phyloP scores from a whole-genome alignment of 2,888 invertebrate genomes.

The Lampropteryx suffumata region DNA sequence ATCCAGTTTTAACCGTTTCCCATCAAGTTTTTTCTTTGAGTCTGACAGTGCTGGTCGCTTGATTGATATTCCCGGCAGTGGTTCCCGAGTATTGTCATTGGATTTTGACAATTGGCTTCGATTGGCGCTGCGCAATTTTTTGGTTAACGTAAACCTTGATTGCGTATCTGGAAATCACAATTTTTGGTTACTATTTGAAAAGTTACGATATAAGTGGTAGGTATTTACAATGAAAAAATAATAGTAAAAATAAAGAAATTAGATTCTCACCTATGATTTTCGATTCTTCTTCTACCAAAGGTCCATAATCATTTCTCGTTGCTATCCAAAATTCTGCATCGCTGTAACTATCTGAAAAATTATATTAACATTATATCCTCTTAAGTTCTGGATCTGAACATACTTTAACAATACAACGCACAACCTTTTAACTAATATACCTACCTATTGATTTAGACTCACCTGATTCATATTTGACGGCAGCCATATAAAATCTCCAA shows the following conservation, averaged over 20 bases:
- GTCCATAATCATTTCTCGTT: constrained; percentile 4
- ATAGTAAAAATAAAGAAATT: neutral
- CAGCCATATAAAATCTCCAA: constrained; percentile 3
- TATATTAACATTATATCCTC: neutral
- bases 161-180: neutral
- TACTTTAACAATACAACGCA: neutral
- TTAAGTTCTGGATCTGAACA: neutral
- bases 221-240: neutral
- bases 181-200: neutral
- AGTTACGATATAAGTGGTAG: neutral
- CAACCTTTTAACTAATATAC: neutral
- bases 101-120: neutral
- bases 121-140: neutral
- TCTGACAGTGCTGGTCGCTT: constrained; percentile 3
- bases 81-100: neutral
- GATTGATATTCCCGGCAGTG: neutral
- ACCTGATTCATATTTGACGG: constrained; percentile 1
- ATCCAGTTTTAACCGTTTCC: neutral
- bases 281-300: neutral
- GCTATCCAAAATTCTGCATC: constrained; percentile 1
- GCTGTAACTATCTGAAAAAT: neutral
- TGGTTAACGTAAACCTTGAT: neutral
- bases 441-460: constrained; percentile 3
- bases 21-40: neutral
- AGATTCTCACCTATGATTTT: neutral